These are phyloP conservation scores for Coptodon bakossiorum DNA, from an alignment of 2,113 vertebrate genomes.

Conservation along the genomic window DNA sequence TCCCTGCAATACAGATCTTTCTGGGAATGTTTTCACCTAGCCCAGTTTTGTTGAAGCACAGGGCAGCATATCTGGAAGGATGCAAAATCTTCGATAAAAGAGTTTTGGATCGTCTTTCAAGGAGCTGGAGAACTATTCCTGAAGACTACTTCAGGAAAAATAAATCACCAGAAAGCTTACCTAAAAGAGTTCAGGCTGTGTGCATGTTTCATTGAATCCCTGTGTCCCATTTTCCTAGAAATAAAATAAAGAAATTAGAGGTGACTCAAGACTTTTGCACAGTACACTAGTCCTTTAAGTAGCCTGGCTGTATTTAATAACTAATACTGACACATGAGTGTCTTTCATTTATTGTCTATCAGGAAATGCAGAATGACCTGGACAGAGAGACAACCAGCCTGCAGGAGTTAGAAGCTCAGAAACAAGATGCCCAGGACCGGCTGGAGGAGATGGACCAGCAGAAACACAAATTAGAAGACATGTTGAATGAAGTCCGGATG, in stretches of 20 bases:
- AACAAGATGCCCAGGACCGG: slow-evolving; percentile 92
- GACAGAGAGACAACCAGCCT: slow-evolving; percentile 86
- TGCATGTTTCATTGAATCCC: too few species aligned
- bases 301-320: neutral
- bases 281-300: neutral
- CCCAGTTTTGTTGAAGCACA: neutral
- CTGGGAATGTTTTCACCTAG: neutral
- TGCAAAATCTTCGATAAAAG: too few species aligned
- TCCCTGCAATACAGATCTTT: neutral
- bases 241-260: too few species aligned
- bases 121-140: too few species aligned
- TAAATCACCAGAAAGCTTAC: too few species aligned
- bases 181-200: too few species aligned
- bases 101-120: too few species aligned
- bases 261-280: neutral
- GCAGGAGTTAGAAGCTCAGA: slow-evolving; percentile 93
- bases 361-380: slow-evolving; percentile 95
- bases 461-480: slow-evolving; percentile 92
- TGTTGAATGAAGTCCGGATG: slow-evolving; percentile 87
- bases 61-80: neutral
- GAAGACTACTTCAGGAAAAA: too few species aligned
- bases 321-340: neutral
- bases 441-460: slow-evolving; percentile 98
- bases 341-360: neutral
- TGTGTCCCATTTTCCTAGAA: too few species aligned